Percentiles rank a stretch among this genome's conserved stretches.
Evolutionary conservation across 1,140 invertebrate species (phyloP).

Genomic region (Leguminivora glycinivorella): DNA sequence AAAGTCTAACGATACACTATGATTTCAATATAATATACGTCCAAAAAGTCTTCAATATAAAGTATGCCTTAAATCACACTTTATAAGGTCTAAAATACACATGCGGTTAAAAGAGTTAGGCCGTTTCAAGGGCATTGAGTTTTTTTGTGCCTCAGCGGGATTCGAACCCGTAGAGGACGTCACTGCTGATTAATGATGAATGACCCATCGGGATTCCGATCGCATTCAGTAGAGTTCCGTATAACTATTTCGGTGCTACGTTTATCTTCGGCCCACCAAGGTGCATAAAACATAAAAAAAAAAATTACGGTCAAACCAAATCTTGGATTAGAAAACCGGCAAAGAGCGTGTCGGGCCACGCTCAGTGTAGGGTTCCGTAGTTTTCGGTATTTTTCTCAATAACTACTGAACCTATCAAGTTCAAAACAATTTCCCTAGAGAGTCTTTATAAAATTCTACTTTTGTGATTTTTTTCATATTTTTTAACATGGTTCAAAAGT

Average conservation of each 20-base stretch:
- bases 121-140: not conserved
- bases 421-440: no score
- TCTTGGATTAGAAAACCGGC: no score
- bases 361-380: no score
- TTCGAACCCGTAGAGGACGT: not conserved
- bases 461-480: no score
- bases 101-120: not conserved
- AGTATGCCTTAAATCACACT: not conserved
- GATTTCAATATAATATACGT: not conserved
- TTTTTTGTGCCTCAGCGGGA: not conserved
- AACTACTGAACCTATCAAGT: no score
- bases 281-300: no score
- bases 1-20: not conserved
- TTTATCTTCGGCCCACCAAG: no score
- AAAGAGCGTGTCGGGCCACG: no score
- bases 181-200: constrained; percentile 12
- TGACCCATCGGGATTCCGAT: not conserved
- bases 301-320: no score
- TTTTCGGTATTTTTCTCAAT: no score
- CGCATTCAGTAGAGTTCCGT: not conserved
- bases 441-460: no score
- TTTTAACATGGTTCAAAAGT: no score
- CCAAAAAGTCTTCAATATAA: not conserved
- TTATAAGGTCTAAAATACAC: not conserved
- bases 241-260: not conserved